phyloP scores from a whole-genome alignment of 2,113 vertebrate species.

The Delphinapterus leucas region DNA sequence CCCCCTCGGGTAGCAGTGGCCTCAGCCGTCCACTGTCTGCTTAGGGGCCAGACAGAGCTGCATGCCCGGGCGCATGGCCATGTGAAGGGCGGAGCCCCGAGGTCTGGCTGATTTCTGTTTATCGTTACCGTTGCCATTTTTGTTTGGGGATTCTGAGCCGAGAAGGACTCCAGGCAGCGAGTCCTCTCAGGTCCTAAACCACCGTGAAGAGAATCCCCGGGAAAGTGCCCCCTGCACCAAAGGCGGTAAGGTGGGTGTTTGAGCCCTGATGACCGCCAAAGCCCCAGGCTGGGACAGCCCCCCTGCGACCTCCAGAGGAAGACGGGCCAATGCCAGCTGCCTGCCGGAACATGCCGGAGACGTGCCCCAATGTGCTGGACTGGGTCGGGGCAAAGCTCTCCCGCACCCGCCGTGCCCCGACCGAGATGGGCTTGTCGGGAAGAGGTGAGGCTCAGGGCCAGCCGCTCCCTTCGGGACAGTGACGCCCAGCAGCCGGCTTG shows the following conservation, averaged over 20 bases:
- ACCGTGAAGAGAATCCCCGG: neutral
- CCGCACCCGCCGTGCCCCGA: fast-evolving
- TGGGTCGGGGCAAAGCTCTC: fast-evolving
- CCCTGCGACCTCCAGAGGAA: neutral
- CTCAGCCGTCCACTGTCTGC: neutral
- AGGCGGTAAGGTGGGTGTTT: fast-evolving
- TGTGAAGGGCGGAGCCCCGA: neutral
- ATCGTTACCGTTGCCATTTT: neutral
- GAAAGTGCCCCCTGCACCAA: neutral
- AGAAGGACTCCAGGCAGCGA: neutral
- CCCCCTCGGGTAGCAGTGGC: neutral
- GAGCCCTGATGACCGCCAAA: neutral
- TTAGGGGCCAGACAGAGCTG: neutral
- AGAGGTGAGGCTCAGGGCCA: neutral
- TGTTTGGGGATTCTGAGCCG: neutral
- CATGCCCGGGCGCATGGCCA: fast-evolving
- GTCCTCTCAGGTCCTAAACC: neutral
- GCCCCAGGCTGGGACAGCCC: neutral
- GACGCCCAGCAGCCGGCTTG: fast-evolving
- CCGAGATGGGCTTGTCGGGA: neutral
- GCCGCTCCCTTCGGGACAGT: neutral
- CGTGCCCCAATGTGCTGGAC: fast-evolving
- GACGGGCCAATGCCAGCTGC: fast-evolving
- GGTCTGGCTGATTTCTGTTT: neutral
- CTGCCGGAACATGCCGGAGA: neutral